Evolutionary conservation across 2,797 vertebrate genomes (phyloP).

Genomic region (Odontamblyopus lacepedii): DNA sequence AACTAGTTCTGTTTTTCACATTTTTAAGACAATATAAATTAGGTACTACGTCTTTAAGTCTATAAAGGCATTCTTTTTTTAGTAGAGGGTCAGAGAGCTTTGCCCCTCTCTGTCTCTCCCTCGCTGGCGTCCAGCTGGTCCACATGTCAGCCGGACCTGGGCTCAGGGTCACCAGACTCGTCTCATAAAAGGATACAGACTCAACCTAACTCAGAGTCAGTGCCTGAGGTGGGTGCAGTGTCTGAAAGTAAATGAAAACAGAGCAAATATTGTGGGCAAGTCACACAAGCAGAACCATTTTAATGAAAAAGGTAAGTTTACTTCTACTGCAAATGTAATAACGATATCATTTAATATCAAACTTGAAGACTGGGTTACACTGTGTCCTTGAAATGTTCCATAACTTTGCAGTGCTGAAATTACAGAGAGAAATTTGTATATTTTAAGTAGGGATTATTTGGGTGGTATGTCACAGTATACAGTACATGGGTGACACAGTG

Average conservation of each 20-base stretch:
- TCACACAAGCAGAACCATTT: constrained; percentile 10
- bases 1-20: no score
- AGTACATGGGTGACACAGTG: background rate
- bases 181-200: background rate
- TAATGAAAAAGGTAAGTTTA: background rate
- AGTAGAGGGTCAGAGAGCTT: constrained; percentile 21
- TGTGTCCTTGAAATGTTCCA: background rate
- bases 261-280: background rate
- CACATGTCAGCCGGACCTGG: constrained; percentile 50
- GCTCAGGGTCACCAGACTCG: constrained; percentile 59
- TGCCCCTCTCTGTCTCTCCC: constrained; percentile 35
- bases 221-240: no score
- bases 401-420: no score
- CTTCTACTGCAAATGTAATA: background rate
- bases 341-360: constrained; percentile 4
- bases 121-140: constrained; percentile 61
- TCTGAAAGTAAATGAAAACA: constrained; percentile 24
- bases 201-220: constrained; percentile 48
- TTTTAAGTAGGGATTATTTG: no score
- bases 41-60: no score
- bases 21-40: no score
- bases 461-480: background rate
- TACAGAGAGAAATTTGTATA: no score
- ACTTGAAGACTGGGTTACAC: background rate
- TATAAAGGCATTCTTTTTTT: constrained; percentile 2